Evolutionary conservation across 2,113 vertebrate species (phyloP).

Genomic region (Microtus montanus): DNA sequence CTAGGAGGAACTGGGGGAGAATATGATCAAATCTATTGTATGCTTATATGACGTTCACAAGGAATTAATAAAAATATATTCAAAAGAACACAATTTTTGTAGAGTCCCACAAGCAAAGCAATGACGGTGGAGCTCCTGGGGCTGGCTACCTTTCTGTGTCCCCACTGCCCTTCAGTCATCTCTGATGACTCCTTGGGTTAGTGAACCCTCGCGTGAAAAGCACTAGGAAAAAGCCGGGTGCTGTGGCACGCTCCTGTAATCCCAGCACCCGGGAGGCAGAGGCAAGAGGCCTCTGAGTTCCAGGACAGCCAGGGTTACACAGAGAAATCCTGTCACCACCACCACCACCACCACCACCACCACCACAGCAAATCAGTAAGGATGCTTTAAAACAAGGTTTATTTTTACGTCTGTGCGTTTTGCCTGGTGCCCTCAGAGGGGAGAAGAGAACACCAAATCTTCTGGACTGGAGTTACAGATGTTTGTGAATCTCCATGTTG

Average conservation of each 20-base stretch:
- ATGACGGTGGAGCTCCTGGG: not conserved
- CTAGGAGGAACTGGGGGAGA: not conserved
- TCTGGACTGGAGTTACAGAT: not conserved
- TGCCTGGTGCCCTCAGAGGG: not conserved
- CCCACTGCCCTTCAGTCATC: not conserved
- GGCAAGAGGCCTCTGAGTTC: not conserved
- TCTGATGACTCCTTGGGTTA: not conserved
- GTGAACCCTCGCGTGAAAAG: not conserved
- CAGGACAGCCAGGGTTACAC: not conserved
- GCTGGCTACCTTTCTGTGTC: not conserved
- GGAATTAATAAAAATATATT: not conserved
- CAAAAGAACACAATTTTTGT: not conserved
- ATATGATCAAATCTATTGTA: not conserved
- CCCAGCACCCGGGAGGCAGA: not conserved
- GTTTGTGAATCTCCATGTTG: not conserved
- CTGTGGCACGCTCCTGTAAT: not conserved
- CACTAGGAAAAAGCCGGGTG: not conserved
- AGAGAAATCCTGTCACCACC: not conserved
- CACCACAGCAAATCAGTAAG: too few relatives aligned
- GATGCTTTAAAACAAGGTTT: not conserved
- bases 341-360: not conserved
- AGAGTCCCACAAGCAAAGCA: not conserved
- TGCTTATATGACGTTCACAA: not conserved
- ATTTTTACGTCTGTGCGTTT: not conserved
- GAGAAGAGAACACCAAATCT: not conserved